Conservation (phyloP, 2,888 invertebrate species). For the Acronicta alni region DNA sequence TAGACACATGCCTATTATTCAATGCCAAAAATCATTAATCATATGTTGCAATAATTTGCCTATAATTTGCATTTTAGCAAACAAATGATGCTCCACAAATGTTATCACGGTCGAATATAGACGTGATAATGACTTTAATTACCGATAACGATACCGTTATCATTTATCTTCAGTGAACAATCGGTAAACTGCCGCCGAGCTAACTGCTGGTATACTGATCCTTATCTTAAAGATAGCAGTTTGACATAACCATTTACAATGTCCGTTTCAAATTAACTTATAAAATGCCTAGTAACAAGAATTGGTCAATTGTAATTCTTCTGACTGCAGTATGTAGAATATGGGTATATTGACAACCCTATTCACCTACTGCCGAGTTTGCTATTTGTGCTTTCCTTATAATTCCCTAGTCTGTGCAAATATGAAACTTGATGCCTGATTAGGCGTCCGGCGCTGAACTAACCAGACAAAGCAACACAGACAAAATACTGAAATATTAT, state of each 20-base stretch:
- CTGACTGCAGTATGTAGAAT: too few relatives aligned
- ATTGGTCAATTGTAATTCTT: too few relatives aligned
- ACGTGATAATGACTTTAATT: constrained; percentile 37
- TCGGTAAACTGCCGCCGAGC: constrained; percentile 21
- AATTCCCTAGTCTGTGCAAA: too few relatives aligned
- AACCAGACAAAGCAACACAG: too few relatives aligned
- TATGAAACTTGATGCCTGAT: too few relatives aligned
- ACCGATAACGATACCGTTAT: constrained; percentile 35
- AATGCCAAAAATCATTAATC: constrained; percentile 8
- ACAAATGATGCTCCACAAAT: constrained; percentile 21
- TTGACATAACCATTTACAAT: background rate
- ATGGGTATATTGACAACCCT: too few relatives aligned
- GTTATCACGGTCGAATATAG: constrained; percentile 29
- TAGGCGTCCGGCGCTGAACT: too few relatives aligned
- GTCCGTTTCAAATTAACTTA: background rate
- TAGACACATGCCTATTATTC: too few relatives aligned
- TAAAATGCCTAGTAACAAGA: background rate
- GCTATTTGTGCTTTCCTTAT: too few relatives aligned
- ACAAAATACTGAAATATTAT: too few relatives aligned
- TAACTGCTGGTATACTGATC: constrained; percentile 14
- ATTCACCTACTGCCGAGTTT: background rate
- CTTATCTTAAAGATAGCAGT: constrained; percentile 17
- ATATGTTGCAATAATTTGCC: constrained; percentile 34
- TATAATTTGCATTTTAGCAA: constrained; percentile 39
- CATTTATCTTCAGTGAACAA: constrained; percentile 13